Base-by-base conservation (phyloP, 1,140 invertebrate genomes). In the Zaprionus taronus region DNA sequence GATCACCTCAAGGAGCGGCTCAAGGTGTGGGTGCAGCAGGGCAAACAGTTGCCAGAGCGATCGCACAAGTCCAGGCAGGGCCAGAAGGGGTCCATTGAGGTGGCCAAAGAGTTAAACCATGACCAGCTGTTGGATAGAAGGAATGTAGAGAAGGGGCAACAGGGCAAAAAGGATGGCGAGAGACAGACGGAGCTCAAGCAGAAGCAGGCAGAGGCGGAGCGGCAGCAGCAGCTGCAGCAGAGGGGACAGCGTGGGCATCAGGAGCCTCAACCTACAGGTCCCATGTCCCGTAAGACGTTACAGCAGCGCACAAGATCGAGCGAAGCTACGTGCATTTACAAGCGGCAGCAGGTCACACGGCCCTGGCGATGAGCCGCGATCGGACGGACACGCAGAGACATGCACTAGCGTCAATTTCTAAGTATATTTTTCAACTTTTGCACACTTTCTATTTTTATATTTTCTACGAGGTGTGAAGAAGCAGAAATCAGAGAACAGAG, bases 1-100 rank as follows among this genome's bases (percentile, higher is more conserved):
- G 38, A 68, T 0, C 36, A 34, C 14, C 26, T 68, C 3, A 26
- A 55, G 12, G 3, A 34, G 7, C 41, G 17, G 3, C 65, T 68
- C 4, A 47, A 49, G 36, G 38, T 5, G 14, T 68, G 65, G 65
- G 36, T 68, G 12, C 24, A 49, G 26, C 53, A 68, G 17, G 65
- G 65, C 26, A 34, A 58, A 3, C 3, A 38, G 12, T 20, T 68
- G 55, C 64, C 51, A 15, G 28, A 34, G 9, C 51, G 53, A 24
- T 15, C 22, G 53, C n/a, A 20, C 1, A 5, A 34, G 31, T 14
- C 14, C 6, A 15, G 6, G 14, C 4, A n/a, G 22, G 26, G 17
- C 7, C 1, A 24, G 7, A 20, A 0, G 7, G 12, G 4, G 15
- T 22, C 34, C 15, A 15, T 12, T 3, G 22, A 66, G 7, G 6